Evolutionary conservation across 1,140 invertebrate genomes (phyloP).

Genomic region (Neotoxoptera formosana): DNA sequence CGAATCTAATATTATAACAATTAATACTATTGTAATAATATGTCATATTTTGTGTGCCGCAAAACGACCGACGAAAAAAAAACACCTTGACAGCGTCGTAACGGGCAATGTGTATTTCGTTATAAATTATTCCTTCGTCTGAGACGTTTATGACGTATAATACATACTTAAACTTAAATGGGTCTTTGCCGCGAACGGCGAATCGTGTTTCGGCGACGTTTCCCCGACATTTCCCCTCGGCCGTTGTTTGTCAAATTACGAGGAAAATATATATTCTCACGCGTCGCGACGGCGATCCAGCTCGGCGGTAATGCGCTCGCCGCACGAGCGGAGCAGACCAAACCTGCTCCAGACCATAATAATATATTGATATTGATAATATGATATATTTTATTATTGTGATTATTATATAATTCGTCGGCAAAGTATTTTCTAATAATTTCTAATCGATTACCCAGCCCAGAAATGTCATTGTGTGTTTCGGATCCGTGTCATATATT

Average conservation of each 20-base stretch:
- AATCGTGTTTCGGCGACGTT: not conserved
- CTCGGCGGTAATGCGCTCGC: not conserved
- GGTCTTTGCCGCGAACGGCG: not conserved
- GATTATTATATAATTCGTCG: too few relatives aligned
- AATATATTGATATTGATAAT: too few relatives aligned
- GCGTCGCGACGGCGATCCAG: not conserved
- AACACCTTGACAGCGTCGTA: not conserved
- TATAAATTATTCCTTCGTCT: not conserved
- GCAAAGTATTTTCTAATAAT: not conserved
- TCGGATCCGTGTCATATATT: not conserved
- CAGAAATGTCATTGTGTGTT: not conserved
- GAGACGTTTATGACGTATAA: not conserved
- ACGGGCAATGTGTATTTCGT: not conserved
- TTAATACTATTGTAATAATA: too few relatives aligned
- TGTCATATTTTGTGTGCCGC: not conserved
- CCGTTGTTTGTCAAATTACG: not conserved
- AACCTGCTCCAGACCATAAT: not conserved
- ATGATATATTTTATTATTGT: too few relatives aligned
- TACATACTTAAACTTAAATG: not conserved
- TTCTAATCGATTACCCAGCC: not conserved
- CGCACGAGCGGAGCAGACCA: not conserved
- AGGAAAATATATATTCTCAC: not conserved
- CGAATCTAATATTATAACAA: too few relatives aligned
- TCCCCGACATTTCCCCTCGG: not conserved
- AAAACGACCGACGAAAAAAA: not conserved